These are phyloP conservation scores for Temnothorax ravouxi DNA, from an alignment of 2,888 invertebrate species.

Conservation along the genomic window DNA sequence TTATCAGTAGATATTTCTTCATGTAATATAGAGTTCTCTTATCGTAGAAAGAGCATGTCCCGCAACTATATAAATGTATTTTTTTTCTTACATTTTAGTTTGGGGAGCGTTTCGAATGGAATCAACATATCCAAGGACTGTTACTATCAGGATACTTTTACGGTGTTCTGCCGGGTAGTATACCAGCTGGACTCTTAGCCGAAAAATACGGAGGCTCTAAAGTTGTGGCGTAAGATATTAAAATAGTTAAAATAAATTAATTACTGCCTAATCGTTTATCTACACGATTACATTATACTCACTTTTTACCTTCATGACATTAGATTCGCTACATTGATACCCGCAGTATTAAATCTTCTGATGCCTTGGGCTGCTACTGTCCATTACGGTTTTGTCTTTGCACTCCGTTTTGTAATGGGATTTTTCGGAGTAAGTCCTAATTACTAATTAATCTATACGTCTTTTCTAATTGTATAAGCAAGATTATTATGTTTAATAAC, in stretches of 20 bases:
- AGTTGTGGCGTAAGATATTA: constrained; percentile 83
- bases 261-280: background rate
- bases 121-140: constrained; percentile 80
- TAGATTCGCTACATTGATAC: constrained; percentile 84
- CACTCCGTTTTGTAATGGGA: constrained; percentile 83
- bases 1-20: background rate
- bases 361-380: constrained; percentile 82
- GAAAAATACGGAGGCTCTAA: constrained; percentile 84
- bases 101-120: constrained; percentile 83
- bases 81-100: constrained; percentile 71
- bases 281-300: background rate
- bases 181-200: constrained; percentile 83
- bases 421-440: constrained; percentile 84
- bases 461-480: background rate
- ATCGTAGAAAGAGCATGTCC: background rate
- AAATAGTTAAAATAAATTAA: constrained; percentile 51
- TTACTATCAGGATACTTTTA: constrained; percentile 82
- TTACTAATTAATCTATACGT: background rate
- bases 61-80: background rate
- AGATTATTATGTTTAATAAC: background rate
- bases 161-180: constrained; percentile 83
- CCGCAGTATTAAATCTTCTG: constrained; percentile 83
- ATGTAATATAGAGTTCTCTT: background rate
- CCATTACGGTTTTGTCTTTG: constrained; percentile 80
- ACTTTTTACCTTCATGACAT: constrained; percentile 38